phyloP scores from a whole-genome alignment of 2,113 vertebrate genomes.

The Phalacrocorax brasilianus region DNA sequence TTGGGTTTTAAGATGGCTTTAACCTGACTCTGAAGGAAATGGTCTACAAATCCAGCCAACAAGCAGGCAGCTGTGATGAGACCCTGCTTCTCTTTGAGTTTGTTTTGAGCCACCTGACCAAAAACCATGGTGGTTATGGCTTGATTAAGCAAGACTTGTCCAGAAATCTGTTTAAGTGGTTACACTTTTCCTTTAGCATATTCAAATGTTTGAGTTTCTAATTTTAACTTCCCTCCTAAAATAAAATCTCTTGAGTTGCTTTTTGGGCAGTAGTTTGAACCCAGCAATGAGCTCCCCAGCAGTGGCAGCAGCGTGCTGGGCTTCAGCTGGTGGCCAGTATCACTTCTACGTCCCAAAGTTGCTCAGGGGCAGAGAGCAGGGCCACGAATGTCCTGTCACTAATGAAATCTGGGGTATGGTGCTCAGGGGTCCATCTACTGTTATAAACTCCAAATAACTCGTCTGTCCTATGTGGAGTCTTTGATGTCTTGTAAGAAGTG shows the following conservation, averaged over 20 bases:
- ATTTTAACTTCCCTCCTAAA: neutral
- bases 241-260: neutral
- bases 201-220: neutral
- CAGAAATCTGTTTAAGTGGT: neutral
- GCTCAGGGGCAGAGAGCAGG: neutral
- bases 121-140: neutral
- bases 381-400: rapidly evolving
- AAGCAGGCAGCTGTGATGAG: rapidly evolving
- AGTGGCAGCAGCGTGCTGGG: rapidly evolving
- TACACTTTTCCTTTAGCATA: neutral
- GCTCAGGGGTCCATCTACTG: neutral
- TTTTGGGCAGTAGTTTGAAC: neutral
- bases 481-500: neutral
- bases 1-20: conserved; percentile 35
- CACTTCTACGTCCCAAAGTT: neutral
- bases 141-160: neutral
- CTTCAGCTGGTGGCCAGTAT: neutral
- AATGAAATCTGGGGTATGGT: neutral
- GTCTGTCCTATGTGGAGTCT: neutral
- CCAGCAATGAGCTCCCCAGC: rapidly evolving
- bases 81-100: neutral
- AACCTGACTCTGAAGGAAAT: conserved; percentile 21
- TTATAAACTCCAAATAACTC: neutral
- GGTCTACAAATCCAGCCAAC: conserved; percentile 33
- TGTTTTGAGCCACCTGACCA: neutral